Base-by-base conservation (phyloP, 23 tunicate species). In the Aplidium turbinatum region DNA sequence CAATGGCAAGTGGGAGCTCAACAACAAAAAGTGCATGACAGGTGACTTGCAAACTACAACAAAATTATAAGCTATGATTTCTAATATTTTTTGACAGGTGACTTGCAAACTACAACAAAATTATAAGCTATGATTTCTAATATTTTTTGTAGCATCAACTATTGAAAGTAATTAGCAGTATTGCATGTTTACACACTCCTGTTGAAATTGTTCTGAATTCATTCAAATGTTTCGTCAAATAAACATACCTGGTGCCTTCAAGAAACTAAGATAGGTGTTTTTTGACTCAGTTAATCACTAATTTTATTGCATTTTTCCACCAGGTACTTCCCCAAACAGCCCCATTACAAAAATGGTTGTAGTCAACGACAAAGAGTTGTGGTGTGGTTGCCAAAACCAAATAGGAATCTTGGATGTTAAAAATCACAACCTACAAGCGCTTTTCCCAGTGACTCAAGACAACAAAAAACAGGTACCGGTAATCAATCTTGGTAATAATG, bases 361-460 rank as follows among this genome's bases (percentile, higher is more conserved):
- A 20, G 92, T 91, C 4, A 72, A 72, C 18, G 82, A 76, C 4
- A 78, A 73, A 47, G 97, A 91, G 27, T 39, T 91, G 29, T 91
- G 97, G 97, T 91, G 97, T 47, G 97, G 97, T 21, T 91, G 97
- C 55, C 97, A 91, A 67, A 91, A 91, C 57, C 70, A 79, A 47
- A 70, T 91, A 35, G 76, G 73, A 30, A 81, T 91, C 35, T 22
- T 84, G 19, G 97, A 91, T 61, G 68, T 79, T 32, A 69, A 74
- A 20, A 42, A 78, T 22, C 79, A 63, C 34, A 52, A 61, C 38
- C 48, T 61, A 18, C 70, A 68, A 62, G 48, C 73, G 18, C 63
- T 34, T 42, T 83, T 91, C 65, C 6, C 83, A 20, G 87, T 84
- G 16, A 58, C 73, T 21, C 65, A 78, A 16, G 97, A 91, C 82